phyloP scores from a whole-genome alignment of 53 echinoderm and acorn worm species.

The Echinometra lucunter region DNA sequence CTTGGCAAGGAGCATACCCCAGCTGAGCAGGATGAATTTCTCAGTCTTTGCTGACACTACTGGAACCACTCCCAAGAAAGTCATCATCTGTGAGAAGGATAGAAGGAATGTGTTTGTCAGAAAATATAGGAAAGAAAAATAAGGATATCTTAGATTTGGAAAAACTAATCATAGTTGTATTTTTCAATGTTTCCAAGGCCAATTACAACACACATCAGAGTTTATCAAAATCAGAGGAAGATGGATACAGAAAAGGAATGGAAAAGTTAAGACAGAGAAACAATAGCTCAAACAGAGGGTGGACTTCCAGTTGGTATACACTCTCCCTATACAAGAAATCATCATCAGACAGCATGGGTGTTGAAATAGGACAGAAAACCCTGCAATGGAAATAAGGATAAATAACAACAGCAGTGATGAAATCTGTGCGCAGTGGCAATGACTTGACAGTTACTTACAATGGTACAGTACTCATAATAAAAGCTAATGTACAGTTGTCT shows the following conservation, averaged over 20 bases:
- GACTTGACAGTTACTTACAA: too few species aligned
- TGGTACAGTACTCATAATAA: not conserved
- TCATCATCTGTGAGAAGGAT: constrained; percentile 76
- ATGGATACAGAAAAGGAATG: not conserved
- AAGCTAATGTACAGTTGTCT: not conserved
- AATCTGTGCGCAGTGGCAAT: not conserved
- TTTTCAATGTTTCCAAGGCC: not conserved
- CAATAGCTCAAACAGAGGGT: too few species aligned
- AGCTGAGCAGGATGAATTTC: constrained; percentile 89
- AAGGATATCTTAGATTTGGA: not conserved
- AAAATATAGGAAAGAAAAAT: not conserved
- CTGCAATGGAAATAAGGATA: not conserved
- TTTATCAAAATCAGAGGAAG: not conserved
- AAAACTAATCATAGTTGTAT: not conserved
- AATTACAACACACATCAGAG: not conserved
- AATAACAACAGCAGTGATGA: not conserved
- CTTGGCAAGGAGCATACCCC: constrained; percentile 93
- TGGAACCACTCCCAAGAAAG: constrained; percentile 93
- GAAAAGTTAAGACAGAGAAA: not conserved
- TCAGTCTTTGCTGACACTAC: constrained; percentile 95
- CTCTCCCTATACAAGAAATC: too few species aligned
- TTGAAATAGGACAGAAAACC: not conserved
- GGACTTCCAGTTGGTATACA: not conserved
- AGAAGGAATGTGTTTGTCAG: not conserved
- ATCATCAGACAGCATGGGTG: not conserved